Evolutionary conservation across 2,797 vertebrate species (phyloP).

Genomic region (Podarcis lilfordi): DNA sequence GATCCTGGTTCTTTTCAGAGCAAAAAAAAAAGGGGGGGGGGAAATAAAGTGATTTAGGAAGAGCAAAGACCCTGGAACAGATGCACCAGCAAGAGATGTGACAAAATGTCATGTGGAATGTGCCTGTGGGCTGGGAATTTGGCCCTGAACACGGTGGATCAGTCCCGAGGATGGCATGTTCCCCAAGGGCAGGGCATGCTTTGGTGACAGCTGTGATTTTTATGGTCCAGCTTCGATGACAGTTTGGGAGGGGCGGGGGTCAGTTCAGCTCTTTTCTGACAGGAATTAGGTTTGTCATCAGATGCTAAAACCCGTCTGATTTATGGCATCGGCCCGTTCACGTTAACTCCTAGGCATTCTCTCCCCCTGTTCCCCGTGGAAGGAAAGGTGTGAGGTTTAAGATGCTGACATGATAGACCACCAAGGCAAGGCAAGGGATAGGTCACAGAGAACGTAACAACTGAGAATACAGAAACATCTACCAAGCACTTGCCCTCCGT

Average conservation of each 20-base stretch:
- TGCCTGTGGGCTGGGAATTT: slow-evolving; percentile 83
- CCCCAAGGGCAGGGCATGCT: slow-evolving; percentile 79
- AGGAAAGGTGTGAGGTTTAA: slow-evolving; percentile 35
- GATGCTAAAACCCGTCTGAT: slow-evolving; percentile 91
- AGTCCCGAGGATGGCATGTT: slow-evolving; percentile 87
- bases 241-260: slow-evolving; percentile 78
- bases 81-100: slow-evolving; percentile 79
- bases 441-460: slow-evolving; percentile 6
- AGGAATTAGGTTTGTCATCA: slow-evolving; percentile 91
- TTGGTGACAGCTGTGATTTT: slow-evolving; percentile 94
- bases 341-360: slow-evolving; percentile 39
- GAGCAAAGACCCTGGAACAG: slow-evolving; percentile 84
- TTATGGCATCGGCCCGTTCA: slow-evolving; percentile 77
- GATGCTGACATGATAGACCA: slow-evolving; percentile 27
- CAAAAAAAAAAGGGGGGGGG: not conserved
- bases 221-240: slow-evolving; percentile 89
- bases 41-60: slow-evolving; percentile 79
- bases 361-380: slow-evolving; percentile 8
- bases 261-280: slow-evolving; percentile 83
- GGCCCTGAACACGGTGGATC: slow-evolving; percentile 82
- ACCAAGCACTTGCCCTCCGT: not conserved
- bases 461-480: not conserved
- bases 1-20: slow-evolving; percentile 39
- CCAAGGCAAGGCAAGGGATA: slow-evolving; percentile 24
- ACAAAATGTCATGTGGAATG: slow-evolving; percentile 91